Evolutionary conservation across 1,140 invertebrate genomes (phyloP).

Genomic region (Tenebrio molitor): DNA sequence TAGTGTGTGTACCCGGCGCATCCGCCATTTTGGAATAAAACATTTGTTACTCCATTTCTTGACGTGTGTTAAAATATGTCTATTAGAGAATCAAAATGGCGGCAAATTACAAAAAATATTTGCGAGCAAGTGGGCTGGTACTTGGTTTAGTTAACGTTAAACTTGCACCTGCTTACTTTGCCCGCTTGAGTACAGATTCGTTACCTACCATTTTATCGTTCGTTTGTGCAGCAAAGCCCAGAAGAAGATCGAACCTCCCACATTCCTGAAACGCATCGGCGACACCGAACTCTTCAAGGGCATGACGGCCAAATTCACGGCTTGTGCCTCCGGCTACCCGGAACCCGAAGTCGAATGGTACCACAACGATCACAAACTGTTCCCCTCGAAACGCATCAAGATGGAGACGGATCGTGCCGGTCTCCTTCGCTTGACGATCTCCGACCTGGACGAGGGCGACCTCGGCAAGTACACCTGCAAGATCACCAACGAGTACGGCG

Average conservation of each 20-base stretch:
- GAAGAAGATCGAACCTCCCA: constrained; percentile 84
- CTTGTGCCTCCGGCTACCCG: constrained; percentile 86
- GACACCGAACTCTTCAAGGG: constrained; percentile 90
- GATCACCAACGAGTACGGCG: constrained; percentile 87
- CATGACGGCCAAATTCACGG: constrained; percentile 93
- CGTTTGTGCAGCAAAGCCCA: constrained; percentile 80
- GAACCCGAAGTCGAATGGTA: constrained; percentile 90
- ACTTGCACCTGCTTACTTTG: too few species aligned
- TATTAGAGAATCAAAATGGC: too few species aligned
- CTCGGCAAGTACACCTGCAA: constrained; percentile 86
- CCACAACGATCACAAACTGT: constrained; percentile 83
- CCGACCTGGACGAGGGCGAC: constrained; percentile 81
- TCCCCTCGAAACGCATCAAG: constrained; percentile 82
- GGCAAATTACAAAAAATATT: too few species aligned
- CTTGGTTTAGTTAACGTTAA: too few species aligned
- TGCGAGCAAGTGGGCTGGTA: too few species aligned
- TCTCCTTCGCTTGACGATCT: constrained; percentile 82
- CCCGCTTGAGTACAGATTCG: too few species aligned
- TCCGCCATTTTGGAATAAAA: too few species aligned
- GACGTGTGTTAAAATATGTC: too few species aligned
- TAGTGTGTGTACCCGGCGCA: too few species aligned
- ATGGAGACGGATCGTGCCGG: constrained; percentile 88
- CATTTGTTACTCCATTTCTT: too few species aligned
- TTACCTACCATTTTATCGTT: too few species aligned
- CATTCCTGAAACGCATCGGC: constrained; percentile 90